phyloP scores from a whole-genome alignment of 1,140 invertebrate species.

The Parasteatoda tepidariorum region DNA sequence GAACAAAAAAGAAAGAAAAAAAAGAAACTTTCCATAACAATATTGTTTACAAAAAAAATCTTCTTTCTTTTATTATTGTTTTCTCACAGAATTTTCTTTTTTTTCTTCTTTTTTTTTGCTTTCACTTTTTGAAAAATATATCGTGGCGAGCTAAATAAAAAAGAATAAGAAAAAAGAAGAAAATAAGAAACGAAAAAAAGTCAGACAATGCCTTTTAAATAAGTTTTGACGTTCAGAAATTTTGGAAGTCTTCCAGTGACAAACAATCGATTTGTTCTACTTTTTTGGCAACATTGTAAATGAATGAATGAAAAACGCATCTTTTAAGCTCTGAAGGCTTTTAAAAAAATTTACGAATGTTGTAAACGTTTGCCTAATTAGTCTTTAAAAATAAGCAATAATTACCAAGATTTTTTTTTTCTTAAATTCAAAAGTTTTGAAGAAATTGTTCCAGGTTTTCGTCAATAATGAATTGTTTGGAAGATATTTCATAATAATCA shows the following conservation, averaged over 20 bases:
- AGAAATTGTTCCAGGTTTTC: no score
- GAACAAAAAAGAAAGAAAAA: neutral
- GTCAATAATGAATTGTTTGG: no score
- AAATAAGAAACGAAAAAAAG: constrained; percentile 1
- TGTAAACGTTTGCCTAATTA: neutral
- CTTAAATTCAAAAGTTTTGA: no score
- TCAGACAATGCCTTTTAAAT: constrained; percentile 55
- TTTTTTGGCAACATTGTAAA: neutral
- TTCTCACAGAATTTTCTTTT: no score
- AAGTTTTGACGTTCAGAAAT: constrained; percentile 38
- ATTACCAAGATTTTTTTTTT: no score
- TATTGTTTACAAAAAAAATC: constrained; percentile 47
- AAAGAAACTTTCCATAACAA: constrained; percentile 1
- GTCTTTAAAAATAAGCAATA: no score
- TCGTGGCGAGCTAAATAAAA: neutral
- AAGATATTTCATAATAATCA: no score
- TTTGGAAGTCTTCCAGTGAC: constrained; percentile 51
- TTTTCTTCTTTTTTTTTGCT: neutral
- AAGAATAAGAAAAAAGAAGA: constrained; percentile 5
- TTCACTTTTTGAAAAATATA: neutral
- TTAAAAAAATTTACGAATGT: neutral
- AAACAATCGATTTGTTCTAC: constrained; percentile 43
- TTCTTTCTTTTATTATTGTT: neutral
- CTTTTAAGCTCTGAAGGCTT: constrained; percentile 23
- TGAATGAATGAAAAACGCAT: constrained; percentile 26